Evolutionary conservation across 2,888 invertebrate genomes (phyloP), one percentile per base, ranked within the genome.

Genomic region (Adelognathus sp.): DNA sequence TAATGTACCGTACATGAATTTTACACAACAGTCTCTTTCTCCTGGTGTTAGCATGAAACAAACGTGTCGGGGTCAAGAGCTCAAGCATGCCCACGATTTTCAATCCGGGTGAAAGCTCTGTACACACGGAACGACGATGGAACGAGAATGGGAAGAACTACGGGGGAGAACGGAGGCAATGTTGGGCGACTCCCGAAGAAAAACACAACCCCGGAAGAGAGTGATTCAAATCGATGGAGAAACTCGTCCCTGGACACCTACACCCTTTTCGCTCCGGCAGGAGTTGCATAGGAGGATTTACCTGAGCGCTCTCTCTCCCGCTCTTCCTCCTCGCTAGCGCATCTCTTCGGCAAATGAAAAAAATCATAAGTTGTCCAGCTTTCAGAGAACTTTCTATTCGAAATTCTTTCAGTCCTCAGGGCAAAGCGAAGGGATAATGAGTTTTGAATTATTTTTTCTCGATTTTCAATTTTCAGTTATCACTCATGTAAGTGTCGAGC

Each of bases 101-200:
- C 76, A 79, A 79, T 79, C 72, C 67, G 76, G 72, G 69, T 76
- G 79, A 79, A 79, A 79, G 79, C 76, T 58, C 61, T 39, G 36
- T 39, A 58, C 36, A 36, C 70, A 67, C 64, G 69, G 56, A 66
- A 76, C 66, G 60, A 82, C 80, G 80, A 64, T 82, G 64, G 75
- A 56, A 29, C 33, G 29, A n/a, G 44, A 50, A 66, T 24, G 44
- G 52, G 46, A 67, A 50, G 36, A 41, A 52, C 7, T 16, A 16
- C 24, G 52, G 33, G 36, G 27, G 36, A 63, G 44, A 24, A 27
- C 18, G 39, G 46, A 63, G 39, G 24, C 18, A 50, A 31, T 54
- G 67, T 61, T 58, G 36, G 39, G 63, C 44, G 67, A 39, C 9
- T 44, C 14, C 9, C 61, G 29, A 63, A 27, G 33, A 63, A n/a